A percentile compares a stretch with the other conserved stretches of the same genome.
Evolutionary conservation across 2,888 invertebrate genomes (phyloP).

Genomic region (Galerucella pusilla): DNA sequence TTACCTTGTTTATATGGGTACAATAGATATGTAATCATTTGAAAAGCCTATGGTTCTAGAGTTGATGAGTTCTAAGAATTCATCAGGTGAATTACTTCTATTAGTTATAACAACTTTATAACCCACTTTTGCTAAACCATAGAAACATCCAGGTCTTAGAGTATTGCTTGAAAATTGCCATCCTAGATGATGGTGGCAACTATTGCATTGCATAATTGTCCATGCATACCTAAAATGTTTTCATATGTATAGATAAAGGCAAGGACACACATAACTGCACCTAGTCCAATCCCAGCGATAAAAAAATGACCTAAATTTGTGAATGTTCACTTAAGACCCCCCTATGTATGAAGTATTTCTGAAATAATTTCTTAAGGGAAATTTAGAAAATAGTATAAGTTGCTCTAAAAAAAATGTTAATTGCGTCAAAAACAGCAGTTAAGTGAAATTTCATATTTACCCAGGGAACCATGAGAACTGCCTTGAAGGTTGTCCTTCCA

Average conservation of each 20-base stretch:
- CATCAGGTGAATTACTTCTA: slow-evolving; percentile 29
- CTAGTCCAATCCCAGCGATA: too few species aligned
- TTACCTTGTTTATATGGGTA: slow-evolving; percentile 34
- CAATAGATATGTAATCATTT: slow-evolving; percentile 38
- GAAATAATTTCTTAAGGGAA: too few species aligned
- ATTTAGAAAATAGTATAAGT: too few species aligned
- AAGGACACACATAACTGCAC: too few species aligned
- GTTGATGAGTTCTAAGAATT: slow-evolving; percentile 20
- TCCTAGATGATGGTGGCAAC: slow-evolving; percentile 78
- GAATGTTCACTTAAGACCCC: too few species aligned
- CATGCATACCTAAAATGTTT: slow-evolving; percentile 76
- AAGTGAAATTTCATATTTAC: slow-evolving; percentile 63
- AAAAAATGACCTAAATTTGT: too few species aligned
- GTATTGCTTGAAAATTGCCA: slow-evolving; percentile 82
- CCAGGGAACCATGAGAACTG: slow-evolving; percentile 89
- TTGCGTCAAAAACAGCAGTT: too few species aligned
- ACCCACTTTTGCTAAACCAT: slow-evolving; percentile 74
- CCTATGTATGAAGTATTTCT: too few species aligned
- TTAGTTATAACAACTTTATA: slow-evolving; percentile 56
- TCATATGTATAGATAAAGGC: slow-evolving; percentile 17
- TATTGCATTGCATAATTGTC: slow-evolving; percentile 78
- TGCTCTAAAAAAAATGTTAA: too few species aligned
- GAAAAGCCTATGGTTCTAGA: slow-evolving; percentile 40
- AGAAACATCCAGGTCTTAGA: slow-evolving; percentile 76
- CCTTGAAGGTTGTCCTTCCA: slow-evolving; percentile 71